A percentile compares a stretch with the other conserved stretches of the same genome.
Conservation (phyloP, 1,140 invertebrate genomes). For the Drosophila willistoni region DNA sequence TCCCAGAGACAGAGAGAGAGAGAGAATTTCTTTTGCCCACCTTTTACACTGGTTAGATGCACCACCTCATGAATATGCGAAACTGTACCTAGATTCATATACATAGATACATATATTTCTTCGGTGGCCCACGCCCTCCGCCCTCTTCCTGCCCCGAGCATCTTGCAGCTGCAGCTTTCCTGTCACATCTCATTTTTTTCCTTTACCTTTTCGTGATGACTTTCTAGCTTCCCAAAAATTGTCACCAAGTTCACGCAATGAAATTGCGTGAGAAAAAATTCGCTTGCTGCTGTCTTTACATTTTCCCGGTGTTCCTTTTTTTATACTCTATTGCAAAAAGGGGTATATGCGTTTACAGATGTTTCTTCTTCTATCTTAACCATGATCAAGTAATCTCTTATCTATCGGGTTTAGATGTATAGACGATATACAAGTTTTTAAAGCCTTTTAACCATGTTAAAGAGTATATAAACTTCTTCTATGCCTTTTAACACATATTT, state of each 20-base stretch:
- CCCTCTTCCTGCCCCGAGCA: not conserved
- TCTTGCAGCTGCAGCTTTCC: not conserved
- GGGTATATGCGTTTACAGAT: too few relatives aligned
- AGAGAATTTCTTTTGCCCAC: too few relatives aligned
- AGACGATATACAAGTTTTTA: too few relatives aligned
- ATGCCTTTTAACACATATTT: not conserved
- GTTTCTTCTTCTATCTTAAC: too few relatives aligned
- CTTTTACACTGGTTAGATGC: too few relatives aligned
- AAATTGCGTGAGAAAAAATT: slow-evolving; percentile 9
- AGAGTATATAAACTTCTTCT: not conserved
- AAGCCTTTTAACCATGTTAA: not conserved
- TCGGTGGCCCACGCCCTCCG: not conserved
- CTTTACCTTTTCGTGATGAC: not conserved
- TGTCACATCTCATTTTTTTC: not conserved
- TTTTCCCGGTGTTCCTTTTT: not conserved
- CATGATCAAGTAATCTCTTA: too few relatives aligned
- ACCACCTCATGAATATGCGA: too few relatives aligned
- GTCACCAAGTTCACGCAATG: slow-evolving; percentile 9
- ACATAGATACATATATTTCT: not conserved
- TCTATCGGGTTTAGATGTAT: too few relatives aligned
- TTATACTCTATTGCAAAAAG: not conserved
- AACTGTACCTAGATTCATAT: not conserved
- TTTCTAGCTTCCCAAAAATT: slow-evolving; percentile 3
- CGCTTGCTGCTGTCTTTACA: not conserved
- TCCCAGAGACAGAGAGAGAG: too few relatives aligned